These are phyloP conservation scores for Chloroceryle amazona DNA, from an alignment of 2,797 vertebrate species.

Conservation along the genomic window DNA sequence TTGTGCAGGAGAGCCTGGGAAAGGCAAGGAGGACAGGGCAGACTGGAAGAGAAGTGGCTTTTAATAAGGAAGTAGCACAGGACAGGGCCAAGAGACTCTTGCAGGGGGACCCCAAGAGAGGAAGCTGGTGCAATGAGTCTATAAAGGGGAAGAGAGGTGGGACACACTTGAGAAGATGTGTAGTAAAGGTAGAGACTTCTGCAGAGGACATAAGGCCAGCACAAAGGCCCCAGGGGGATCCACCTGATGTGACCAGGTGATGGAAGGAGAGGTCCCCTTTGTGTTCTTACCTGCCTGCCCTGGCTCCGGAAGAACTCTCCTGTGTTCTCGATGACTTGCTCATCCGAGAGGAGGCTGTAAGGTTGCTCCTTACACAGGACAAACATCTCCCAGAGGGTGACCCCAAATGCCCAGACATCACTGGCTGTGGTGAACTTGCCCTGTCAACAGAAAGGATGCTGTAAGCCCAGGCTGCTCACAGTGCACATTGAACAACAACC, in stretches of 20 bases:
- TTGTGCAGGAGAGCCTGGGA: neutral
- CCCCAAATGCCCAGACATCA: slow-evolving; percentile 97
- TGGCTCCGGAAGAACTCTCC: slow-evolving; percentile 99
- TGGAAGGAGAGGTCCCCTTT: neutral
- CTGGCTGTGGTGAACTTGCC: slow-evolving; percentile 99
- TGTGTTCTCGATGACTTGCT: slow-evolving; percentile 99
- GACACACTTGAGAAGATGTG: neutral
- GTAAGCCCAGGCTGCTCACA: slow-evolving; percentile 70
- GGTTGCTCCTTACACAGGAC: slow-evolving; percentile 98
- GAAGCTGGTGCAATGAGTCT: neutral
- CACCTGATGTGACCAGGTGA: fast-evolving
- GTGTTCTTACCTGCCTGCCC: slow-evolving; percentile 90
- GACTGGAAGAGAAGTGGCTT: neutral
- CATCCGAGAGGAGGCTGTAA: slow-evolving; percentile 95
- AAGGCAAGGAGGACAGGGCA: neutral
- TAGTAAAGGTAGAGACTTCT: neutral
- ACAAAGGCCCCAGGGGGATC: neutral
- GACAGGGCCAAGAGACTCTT: neutral
- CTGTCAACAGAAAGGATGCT: slow-evolving; percentile 77
- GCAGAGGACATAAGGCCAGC: neutral
- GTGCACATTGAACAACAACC: slow-evolving; percentile 61
- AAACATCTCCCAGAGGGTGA: slow-evolving; percentile 97
- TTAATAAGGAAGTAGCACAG: neutral
- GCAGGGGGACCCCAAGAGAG: neutral
- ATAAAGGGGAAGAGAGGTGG: neutral